A percentile compares a stretch with the other conserved stretches of the same genome.
These are phyloP conservation scores for Falco cherrug DNA, from an alignment of 2,797 vertebrate genomes.

Conservation along the genomic window DNA sequence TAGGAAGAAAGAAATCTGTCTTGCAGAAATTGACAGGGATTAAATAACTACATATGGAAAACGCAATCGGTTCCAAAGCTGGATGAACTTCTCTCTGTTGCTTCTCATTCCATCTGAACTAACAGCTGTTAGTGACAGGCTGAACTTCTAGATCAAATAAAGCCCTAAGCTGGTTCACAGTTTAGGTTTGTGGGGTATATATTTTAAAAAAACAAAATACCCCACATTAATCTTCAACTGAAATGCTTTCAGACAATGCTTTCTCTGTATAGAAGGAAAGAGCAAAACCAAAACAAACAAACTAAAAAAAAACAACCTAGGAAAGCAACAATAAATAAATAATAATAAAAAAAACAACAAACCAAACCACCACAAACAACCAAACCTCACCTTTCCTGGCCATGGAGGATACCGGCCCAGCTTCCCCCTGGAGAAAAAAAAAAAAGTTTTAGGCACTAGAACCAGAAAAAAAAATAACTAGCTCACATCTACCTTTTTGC, in stretches of 20 bases:
- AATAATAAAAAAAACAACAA: too few species aligned
- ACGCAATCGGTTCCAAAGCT: not conserved
- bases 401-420: conserved; percentile 96
- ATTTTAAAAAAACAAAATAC: not conserved
- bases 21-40: not conserved
- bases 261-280: not conserved
- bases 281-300: not conserved
- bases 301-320: not conserved
- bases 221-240: not conserved
- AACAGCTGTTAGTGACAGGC: not conserved
- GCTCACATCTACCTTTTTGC: not conserved
- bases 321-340: too few species aligned
- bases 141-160: not conserved
- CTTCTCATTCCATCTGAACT: not conserved
- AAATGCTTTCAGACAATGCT: not conserved
- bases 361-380: not conserved
- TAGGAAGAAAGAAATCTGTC: not conserved
- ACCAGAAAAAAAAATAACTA: not conserved
- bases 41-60: not conserved
- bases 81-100: not conserved
- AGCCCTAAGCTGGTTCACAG: not conserved
- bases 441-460: conserved; percentile 38
- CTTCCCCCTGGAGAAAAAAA: conserved; percentile 88
- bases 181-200: not conserved
- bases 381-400: conserved; percentile 92